These are phyloP conservation scores for Callyntrura sp. DNA, from an alignment of 2,888 invertebrate species.

Conservation along the genomic window DNA sequence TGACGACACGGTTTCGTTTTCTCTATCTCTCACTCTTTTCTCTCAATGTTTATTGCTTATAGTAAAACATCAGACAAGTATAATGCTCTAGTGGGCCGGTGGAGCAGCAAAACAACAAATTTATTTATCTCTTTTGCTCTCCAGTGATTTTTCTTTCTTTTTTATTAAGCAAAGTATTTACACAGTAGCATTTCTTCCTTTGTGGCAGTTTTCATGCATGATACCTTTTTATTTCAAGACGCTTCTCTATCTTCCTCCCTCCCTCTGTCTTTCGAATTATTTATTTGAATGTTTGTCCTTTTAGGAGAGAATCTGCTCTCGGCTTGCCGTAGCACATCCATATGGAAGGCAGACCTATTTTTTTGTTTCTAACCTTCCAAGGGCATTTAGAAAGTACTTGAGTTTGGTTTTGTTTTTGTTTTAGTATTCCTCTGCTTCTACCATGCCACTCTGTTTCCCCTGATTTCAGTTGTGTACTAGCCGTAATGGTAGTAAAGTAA, in stretches of 20 bases:
- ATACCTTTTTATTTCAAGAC: too few species aligned
- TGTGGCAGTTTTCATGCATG: too few species aligned
- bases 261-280: neutral
- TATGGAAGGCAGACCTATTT: neutral
- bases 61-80: neutral
- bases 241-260: neutral
- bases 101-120: neutral
- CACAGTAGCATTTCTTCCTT: neutral
- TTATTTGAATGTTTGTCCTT: conserved; percentile 8
- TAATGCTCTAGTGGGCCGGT: neutral
- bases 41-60: neutral
- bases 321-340: neutral
- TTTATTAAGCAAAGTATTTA: neutral
- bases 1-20: neutral
- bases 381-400: neutral
- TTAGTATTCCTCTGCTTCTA: neutral
- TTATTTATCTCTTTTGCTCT: neutral
- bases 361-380: neutral
- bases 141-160: neutral
- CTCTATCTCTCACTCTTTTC: too few species aligned
- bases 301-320: neutral
- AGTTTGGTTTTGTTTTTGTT: neutral
- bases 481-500: too few species aligned
- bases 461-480: neutral
- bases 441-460: neutral